Evolutionary conservation across 2,888 invertebrate species (phyloP).

Genomic region (Eupithecia vulgata): DNA sequence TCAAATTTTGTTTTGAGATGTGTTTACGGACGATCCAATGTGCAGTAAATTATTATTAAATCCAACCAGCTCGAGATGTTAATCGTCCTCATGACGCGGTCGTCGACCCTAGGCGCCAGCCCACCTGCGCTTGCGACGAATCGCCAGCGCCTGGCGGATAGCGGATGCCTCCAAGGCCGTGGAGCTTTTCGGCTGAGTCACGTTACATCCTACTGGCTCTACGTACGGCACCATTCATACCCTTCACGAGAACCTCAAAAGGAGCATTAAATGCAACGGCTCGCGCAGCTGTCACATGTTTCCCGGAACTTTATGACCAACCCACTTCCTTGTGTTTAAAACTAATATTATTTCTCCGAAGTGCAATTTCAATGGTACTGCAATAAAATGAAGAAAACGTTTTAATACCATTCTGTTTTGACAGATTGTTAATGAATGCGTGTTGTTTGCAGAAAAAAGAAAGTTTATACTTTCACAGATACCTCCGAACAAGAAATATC

Average conservation of each 20-base stretch:
- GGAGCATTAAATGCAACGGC: slow-evolving; percentile 33
- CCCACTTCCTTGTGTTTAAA: slow-evolving; percentile 37
- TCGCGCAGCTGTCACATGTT: slow-evolving; percentile 41
- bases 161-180: slow-evolving; percentile 70
- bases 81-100: slow-evolving; percentile 61
- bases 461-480: slow-evolving; percentile 67
- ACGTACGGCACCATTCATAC: slow-evolving; percentile 40
- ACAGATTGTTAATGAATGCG: slow-evolving; percentile 56
- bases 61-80: slow-evolving; percentile 51
- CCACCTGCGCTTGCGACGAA: slow-evolving; percentile 71
- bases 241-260: slow-evolving; percentile 34
- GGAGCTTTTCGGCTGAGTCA: slow-evolving; percentile 53
- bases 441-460: slow-evolving; percentile 64
- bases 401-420: slow-evolving; percentile 47
- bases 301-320: slow-evolving; percentile 42
- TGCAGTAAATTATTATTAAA: slow-evolving; percentile 47
- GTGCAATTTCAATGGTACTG: slow-evolving; percentile 17
- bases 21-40: slow-evolving; percentile 17
- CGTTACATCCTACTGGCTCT: slow-evolving; percentile 37
- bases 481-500: slow-evolving; percentile 54
- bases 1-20: slow-evolving; percentile 25
- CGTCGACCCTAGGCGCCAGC: slow-evolving; percentile 65
- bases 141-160: slow-evolving; percentile 50
- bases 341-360: slow-evolving; percentile 38
- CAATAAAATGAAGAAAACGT: slow-evolving; percentile 45